Base-by-base conservation (phyloP, 2,113 vertebrate genomes). In the Catharus minimus region DNA sequence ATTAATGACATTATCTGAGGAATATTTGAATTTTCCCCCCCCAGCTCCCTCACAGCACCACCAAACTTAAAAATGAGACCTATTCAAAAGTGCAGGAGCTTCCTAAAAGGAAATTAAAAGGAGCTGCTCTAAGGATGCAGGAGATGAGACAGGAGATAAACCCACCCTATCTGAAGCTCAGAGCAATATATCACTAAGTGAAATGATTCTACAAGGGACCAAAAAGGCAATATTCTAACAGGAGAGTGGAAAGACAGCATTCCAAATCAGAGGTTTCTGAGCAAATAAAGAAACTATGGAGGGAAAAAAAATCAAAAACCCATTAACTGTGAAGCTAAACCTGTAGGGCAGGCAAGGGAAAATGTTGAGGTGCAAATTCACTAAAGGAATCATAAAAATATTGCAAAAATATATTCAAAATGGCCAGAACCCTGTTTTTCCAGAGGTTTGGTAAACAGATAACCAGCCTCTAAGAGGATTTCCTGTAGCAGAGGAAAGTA, bases 51-150 rank as follows among this genome's bases (percentile, higher is more conserved):
- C 81, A 12, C 81, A 32, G 69, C 38, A 90, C 85, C 79, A 60
- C 57, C 53, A 44, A 55, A 89, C 81, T 93, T 87, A 68, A 89
- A 92, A 95, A 75, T 24, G 58, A 41, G 81, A 72, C 86, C 89
- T 90, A 49, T 72, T 94, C 72, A 90, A 71, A 77, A 81, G 89
- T 75, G 38, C 8, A 0, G 18, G 38, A 75, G 55, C 87, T 93
- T 95, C 87, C 90, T 91, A 89, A 92, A 94, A 93, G 78, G 77
- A 96, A 95, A 96, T 91, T 86, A 93, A 95, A 94, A 92, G 84
- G 53, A 79, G 93, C 83, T 41, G 36, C 84, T 95, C 22, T 71
- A 90, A 94, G 84, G 89, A 90, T 84, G 74, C 44, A 57, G 74
- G 52, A 91, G 94, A 95, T 96, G 91, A 91, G 91, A 92, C 84